Conservation (phyloP, 2,113 vertebrate genomes). For the Dendropsophus ebraccatus region DNA sequence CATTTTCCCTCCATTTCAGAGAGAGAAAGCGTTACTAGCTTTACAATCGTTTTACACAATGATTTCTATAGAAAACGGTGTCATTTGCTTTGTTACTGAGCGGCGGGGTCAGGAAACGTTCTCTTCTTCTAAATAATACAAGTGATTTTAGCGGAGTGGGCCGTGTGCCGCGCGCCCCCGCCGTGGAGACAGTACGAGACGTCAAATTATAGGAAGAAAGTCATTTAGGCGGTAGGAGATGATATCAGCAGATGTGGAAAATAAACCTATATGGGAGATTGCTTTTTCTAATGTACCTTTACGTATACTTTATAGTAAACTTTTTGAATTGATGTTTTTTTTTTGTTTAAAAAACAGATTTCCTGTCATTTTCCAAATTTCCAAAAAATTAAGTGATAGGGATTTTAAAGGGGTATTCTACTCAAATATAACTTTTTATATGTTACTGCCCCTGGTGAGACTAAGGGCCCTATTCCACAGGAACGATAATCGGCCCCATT, state of each 20-base stretch:
- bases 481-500: no score
- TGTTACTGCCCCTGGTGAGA: no score
- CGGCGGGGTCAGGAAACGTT: not conserved
- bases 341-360: no score
- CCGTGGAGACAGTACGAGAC: not conserved
- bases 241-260: not conserved
- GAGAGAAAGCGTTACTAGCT: not conserved
- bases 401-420: no score
- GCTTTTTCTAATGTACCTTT: not conserved
- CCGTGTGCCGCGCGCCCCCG: not conserved
- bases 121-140: not conserved
- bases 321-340: no score
- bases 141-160: not conserved
- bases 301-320: not conserved
- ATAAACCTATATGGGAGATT: not conserved
- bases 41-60: not conserved
- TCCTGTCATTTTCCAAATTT: not conserved
- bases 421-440: no score
- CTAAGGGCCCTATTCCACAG: no score
- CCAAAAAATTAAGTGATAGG: no score
- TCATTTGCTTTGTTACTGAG: not conserved
- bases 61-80: not conserved
- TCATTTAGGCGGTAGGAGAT: not conserved
- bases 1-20: slow-evolving; percentile 1
- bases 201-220: not conserved